A percentile compares a stretch with the other conserved stretches of the same genome.
Evolutionary conservation across 2,888 invertebrate genomes (phyloP).

Genomic region (Deilephila porcellus): DNA sequence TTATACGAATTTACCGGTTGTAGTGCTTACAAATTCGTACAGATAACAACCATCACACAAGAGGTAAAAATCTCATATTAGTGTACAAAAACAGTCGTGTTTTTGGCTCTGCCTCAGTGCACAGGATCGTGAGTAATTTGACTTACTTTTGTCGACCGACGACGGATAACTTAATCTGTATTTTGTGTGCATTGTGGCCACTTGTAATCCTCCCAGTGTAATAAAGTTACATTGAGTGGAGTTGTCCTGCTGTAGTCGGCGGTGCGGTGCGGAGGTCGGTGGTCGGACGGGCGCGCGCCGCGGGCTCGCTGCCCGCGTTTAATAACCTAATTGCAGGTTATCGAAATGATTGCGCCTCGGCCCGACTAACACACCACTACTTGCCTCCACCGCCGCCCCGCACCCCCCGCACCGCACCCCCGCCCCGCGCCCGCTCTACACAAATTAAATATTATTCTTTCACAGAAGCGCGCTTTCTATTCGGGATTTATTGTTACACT

Average conservation of each 20-base stretch:
- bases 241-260: conserved; percentile 34
- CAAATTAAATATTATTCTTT: conserved; percentile 27
- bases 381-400: conserved; percentile 20
- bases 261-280: conserved; percentile 34
- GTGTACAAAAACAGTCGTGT: too few relatives aligned
- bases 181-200: background rate
- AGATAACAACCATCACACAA: too few relatives aligned
- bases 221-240: background rate
- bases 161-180: too few relatives aligned
- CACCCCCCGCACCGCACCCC: conserved; percentile 34
- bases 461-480: conserved; percentile 25
- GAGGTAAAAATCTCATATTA: too few relatives aligned
- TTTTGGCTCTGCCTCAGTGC: too few relatives aligned
- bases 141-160: too few relatives aligned
- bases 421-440: conserved; percentile 7
- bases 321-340: conserved; percentile 69
- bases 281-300: conserved; percentile 38
- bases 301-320: conserved; percentile 42
- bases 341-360: conserved; percentile 36
- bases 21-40: too few relatives aligned
- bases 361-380: too few relatives aligned
- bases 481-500: conserved; percentile 18
- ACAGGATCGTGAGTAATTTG: too few relatives aligned
- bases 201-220: background rate
- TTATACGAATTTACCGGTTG: too few relatives aligned